Conservation (phyloP, 2,888 invertebrate genomes). For the Caenorhabditis imperialis region DNA sequence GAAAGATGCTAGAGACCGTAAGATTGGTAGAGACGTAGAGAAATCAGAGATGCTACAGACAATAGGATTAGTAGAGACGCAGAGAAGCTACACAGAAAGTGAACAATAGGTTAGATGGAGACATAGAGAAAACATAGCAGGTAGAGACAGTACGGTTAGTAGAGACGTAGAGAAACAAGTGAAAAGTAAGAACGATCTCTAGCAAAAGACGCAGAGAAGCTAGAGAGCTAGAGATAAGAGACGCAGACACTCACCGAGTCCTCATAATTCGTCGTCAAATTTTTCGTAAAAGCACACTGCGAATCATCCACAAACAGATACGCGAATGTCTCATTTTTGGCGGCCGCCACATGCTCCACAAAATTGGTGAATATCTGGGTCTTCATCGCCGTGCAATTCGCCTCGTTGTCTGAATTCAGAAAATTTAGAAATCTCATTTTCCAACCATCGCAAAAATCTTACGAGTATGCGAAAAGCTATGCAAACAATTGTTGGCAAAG, state of each 20-base stretch:
- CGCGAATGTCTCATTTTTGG: slow-evolving; percentile 42
- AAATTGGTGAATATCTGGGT: slow-evolving; percentile 26
- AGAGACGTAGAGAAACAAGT: too few species aligned
- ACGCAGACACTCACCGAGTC: slow-evolving; percentile 42
- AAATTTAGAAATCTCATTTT: not conserved
- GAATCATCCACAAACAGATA: slow-evolving; percentile 41
- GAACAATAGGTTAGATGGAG: too few species aligned
- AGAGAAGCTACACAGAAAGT: too few species aligned
- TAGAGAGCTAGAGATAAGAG: too few species aligned
- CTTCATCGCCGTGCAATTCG: slow-evolving; percentile 38
- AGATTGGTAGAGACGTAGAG: too few species aligned
- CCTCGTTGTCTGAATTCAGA: slow-evolving; percentile 7
- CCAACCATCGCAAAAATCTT: not conserved
- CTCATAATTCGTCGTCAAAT: slow-evolving; percentile 29
- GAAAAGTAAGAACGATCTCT: too few species aligned
- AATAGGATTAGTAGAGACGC: too few species aligned
- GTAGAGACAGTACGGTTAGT: too few species aligned
- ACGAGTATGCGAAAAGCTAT: slow-evolving; percentile 13
- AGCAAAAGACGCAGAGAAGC: too few species aligned
- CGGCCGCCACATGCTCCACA: slow-evolving; percentile 3
- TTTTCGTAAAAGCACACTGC: slow-evolving; percentile 16
- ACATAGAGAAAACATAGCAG: too few species aligned
- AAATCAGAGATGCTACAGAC: too few species aligned
- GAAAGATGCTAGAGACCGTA: too few species aligned
- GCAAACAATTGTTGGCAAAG: slow-evolving; percentile 31